Evolutionary conservation across 1,140 invertebrate genomes (phyloP).

Genomic region (Drosophila pseudoobscura): DNA sequence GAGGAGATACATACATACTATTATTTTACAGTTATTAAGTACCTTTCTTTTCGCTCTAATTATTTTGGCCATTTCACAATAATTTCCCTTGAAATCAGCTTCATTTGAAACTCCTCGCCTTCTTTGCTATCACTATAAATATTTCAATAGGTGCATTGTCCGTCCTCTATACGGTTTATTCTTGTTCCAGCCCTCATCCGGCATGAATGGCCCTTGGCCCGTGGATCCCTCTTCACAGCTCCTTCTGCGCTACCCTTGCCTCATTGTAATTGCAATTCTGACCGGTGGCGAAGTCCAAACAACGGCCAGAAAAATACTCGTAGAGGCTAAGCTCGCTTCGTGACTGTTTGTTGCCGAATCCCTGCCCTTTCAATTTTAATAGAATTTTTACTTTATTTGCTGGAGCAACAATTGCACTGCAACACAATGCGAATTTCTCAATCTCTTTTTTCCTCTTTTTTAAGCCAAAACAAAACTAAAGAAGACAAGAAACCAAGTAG

Average conservation of each 20-base stretch:
- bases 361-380: conserved; percentile 64
- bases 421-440: neutral
- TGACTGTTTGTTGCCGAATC: conserved; percentile 13
- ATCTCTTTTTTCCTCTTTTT: conserved; percentile 2
- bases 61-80: conserved; percentile 42
- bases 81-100: conserved; percentile 46
- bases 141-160: conserved; percentile 65
- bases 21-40: conserved; percentile 14
- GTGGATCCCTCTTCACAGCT: conserved; percentile 5
- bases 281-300: conserved; percentile 46
- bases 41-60: neutral
- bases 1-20: too few relatives aligned
- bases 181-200: conserved; percentile 11
- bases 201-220: conserved; percentile 28
- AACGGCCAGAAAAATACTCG: conserved; percentile 11
- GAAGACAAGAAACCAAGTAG: too few relatives aligned
- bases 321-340: conserved; percentile 10
- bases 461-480: conserved; percentile 2
- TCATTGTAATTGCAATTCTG: conserved; percentile 58
- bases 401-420: conserved; percentile 11
- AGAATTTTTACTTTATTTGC: conserved; percentile 62
- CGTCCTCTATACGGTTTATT: conserved; percentile 18
- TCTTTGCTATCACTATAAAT: conserved; percentile 55
- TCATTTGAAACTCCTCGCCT: conserved; percentile 7
- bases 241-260: conserved; percentile 11